Conservation (phyloP, 2,113 vertebrate genomes). For the Xerus inauris region DNA sequence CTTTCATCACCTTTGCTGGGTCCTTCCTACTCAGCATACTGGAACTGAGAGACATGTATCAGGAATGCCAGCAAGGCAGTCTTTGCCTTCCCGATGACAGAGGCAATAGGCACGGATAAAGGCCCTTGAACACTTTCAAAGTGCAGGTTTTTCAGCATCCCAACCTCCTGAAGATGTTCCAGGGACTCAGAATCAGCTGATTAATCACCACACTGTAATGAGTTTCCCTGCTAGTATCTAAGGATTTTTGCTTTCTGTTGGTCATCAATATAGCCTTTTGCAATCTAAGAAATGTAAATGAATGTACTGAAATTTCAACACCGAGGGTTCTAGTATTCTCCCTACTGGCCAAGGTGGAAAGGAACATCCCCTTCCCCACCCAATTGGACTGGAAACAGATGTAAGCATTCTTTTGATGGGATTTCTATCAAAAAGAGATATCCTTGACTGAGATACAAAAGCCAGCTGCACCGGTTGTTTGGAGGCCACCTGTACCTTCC, state of each 20-base stretch:
- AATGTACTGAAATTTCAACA: neutral
- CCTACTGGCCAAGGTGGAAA: neutral
- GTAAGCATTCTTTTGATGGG: neutral
- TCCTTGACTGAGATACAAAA: neutral
- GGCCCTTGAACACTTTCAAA: constrained; percentile 54
- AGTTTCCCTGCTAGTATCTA: neutral
- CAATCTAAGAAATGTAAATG: neutral
- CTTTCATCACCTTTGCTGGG: neutral
- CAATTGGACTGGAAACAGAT: neutral
- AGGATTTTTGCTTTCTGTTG: neutral
- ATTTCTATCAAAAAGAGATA: neutral
- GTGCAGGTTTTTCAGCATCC: neutral
- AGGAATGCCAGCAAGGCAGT: constrained; percentile 3
- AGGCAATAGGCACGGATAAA: neutral
- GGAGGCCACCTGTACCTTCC: too few species aligned
- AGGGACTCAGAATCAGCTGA: constrained; percentile 42
- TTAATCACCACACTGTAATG: neutral
- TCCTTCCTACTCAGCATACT: neutral
- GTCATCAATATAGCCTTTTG: neutral
- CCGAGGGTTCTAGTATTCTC: neutral
- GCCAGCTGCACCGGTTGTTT: rapidly evolving
- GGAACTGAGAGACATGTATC: neutral
- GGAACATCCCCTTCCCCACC: neutral
- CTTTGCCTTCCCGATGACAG: neutral
- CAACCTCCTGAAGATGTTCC: constrained; percentile 53